Percentiles rank a stretch among this genome's conserved stretches.
phyloP scores from a whole-genome alignment of 1,140 invertebrate genomes.

The Papilio polytes region DNA sequence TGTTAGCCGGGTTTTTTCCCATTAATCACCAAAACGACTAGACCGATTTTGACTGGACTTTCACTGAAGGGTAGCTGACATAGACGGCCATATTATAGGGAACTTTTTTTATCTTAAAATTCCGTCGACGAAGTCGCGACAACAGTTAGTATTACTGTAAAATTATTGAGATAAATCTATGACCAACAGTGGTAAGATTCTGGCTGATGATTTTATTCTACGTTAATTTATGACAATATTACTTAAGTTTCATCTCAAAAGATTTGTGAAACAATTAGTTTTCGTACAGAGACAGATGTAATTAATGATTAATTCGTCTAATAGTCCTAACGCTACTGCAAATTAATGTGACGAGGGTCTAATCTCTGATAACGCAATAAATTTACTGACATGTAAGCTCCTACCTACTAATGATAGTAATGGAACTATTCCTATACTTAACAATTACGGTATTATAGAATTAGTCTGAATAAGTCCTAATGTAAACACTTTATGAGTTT shows the following conservation, averaged over 20 bases:
- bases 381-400: background rate
- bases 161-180: too few species aligned
- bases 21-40: too few species aligned
- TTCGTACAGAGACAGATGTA: background rate
- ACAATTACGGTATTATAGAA: background rate
- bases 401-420: background rate
- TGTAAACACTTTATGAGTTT: background rate
- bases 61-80: too few species aligned
- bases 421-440: background rate
- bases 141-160: too few species aligned
- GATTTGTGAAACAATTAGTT: slow-evolving; percentile 16
- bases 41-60: too few species aligned
- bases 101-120: too few species aligned
- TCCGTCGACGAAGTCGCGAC: too few species aligned
- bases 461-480: background rate
- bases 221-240: background rate
- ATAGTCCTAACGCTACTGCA: slow-evolving; percentile 7
- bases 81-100: too few species aligned
- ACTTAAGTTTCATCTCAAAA: background rate
- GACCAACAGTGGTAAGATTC: too few species aligned
- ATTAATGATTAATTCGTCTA: slow-evolving; percentile 21
- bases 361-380: slow-evolving; percentile 20
- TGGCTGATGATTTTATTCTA: background rate
- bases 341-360: slow-evolving; percentile 23
- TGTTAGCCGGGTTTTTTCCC: too few species aligned